These are phyloP conservation scores for Paracentrotus lividus DNA, from an alignment of 53 echinoderm and acorn worm genomes.

Conservation along the genomic window DNA sequence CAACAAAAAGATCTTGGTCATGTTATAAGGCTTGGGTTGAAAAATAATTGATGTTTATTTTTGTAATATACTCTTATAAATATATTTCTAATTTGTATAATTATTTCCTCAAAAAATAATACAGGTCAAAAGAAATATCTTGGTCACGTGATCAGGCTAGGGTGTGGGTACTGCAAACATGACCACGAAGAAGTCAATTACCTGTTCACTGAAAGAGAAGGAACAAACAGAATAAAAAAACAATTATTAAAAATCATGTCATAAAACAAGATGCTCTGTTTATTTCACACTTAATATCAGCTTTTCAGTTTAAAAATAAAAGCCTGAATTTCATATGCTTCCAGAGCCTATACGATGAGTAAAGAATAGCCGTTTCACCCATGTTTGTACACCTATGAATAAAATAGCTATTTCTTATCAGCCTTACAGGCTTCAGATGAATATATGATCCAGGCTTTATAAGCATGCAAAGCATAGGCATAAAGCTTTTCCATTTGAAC, in stretches of 20 bases:
- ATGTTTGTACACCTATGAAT: no score
- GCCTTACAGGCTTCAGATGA: no score
- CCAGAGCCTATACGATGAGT: no score
- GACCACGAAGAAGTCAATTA: slow-evolving; percentile 72
- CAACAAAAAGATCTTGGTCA: no score
- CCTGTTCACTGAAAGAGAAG: slow-evolving; percentile 48
- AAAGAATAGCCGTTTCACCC: not conserved
- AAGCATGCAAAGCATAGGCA: no score
- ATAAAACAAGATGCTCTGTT: not conserved
- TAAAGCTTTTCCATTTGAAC: no score
- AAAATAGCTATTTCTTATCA: no score
- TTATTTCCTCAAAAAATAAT: not conserved
- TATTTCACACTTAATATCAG: not conserved
- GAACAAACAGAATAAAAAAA: not conserved
- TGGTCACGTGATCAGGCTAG: not conserved
- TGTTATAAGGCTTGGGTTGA: no score
- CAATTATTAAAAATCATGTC: not conserved
- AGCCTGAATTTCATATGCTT: no score
- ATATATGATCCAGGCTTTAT: no score
- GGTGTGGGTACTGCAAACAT: slow-evolving; percentile 34
- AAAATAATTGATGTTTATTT: no score
- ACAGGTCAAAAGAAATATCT: not conserved
- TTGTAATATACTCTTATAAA: not conserved
- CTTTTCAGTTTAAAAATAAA: not conserved
- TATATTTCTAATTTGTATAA: no score